phyloP scores from a whole-genome alignment of 2,888 invertebrate genomes.

The Choristoneura rosaceana region DNA sequence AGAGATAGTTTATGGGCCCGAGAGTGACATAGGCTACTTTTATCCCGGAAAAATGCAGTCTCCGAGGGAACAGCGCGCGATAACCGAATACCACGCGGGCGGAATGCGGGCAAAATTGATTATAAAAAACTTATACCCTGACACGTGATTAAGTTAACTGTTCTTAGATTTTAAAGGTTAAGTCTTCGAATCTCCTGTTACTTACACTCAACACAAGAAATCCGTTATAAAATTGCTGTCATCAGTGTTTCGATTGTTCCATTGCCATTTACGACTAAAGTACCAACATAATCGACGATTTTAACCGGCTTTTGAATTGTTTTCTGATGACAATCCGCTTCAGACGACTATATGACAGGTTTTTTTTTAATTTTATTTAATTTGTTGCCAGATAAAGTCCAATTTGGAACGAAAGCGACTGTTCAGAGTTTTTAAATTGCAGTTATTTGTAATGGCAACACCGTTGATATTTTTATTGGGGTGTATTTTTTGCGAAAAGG shows the following conservation, averaged over 20 bases:
- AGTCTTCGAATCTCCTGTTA: too few species aligned
- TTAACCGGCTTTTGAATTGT: conserved; percentile 44
- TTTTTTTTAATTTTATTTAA: background rate
- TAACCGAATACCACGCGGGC: too few species aligned
- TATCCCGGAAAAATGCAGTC: too few species aligned
- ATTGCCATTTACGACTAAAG: conserved; percentile 43
- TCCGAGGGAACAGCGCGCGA: too few species aligned
- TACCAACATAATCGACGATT: conserved; percentile 47
- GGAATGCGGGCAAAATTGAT: too few species aligned
- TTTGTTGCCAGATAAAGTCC: background rate
- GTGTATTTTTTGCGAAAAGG: too few species aligned
- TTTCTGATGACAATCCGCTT: background rate
- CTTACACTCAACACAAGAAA: background rate
- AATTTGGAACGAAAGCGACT: background rate
- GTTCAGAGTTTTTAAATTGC: background rate
- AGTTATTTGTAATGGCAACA: conserved; percentile 9
- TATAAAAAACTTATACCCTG: too few species aligned
- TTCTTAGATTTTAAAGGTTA: too few species aligned
- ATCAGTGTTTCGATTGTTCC: conserved; percentile 18
- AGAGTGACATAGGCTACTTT: too few species aligned
- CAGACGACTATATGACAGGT: background rate
- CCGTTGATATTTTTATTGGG: conserved; percentile 11
- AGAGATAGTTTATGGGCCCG: too few species aligned
- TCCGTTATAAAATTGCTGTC: conserved; percentile 24
- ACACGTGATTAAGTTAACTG: too few species aligned